Evolutionary conservation across 2,888 invertebrate species (phyloP).

Genomic region (Syrphus vitripennis): DNA sequence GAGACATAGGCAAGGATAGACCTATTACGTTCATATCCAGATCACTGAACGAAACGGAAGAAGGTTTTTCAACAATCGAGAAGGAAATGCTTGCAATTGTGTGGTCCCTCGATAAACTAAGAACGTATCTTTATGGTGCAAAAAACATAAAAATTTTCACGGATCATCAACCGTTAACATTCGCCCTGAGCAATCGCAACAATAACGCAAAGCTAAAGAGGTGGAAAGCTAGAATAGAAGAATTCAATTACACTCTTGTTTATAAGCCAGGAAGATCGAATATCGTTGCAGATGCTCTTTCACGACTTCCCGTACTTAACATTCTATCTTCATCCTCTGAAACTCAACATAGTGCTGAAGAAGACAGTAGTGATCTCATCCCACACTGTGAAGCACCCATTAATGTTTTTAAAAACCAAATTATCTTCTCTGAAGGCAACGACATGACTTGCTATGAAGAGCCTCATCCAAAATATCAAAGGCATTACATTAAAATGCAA

Average conservation of each 20-base stretch:
- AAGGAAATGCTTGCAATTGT: constrained; percentile 14
- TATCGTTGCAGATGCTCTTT: no score
- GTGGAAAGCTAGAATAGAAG: no score
- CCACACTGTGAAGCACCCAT: constrained; percentile 40
- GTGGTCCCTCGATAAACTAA: no score
- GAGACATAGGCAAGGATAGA: background rate
- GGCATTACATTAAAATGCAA: constrained; percentile 6
- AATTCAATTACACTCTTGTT: no score
- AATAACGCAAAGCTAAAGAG: no score
- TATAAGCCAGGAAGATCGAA: no score
- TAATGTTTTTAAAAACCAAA: no score
- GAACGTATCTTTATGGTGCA: background rate
- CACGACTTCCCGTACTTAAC: no score
- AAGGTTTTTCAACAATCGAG: constrained; percentile 11
- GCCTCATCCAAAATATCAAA: constrained; percentile 35
- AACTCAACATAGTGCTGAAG: constrained; percentile 34
- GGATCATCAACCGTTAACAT: background rate
- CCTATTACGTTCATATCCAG: no score
- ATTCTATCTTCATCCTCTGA: no score
- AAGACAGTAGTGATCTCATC: constrained; percentile 31
- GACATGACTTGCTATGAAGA: constrained; percentile 26
- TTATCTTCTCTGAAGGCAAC: constrained; percentile 31
- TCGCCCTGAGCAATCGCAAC: background rate
- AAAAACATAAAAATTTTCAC: background rate
- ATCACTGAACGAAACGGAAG: background rate